Base-by-base conservation (phyloP, 2,113 vertebrate species). In the Epinephelus lanceolatus region DNA sequence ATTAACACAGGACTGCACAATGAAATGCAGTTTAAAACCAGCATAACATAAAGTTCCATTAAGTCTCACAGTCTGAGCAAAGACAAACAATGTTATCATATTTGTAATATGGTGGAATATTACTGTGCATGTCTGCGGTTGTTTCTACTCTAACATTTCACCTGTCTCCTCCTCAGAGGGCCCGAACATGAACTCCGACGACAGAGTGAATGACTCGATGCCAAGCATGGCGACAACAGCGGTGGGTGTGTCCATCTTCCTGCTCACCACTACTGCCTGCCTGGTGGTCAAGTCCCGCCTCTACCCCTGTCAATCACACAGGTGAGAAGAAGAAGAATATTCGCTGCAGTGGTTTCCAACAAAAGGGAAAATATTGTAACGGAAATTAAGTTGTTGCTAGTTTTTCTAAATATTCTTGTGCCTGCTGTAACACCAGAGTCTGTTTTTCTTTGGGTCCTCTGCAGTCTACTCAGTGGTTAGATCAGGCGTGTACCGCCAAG, bases 191-290 rank as follows among this genome's bases (percentile, higher is more conserved):
- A 91, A 90, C 80, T 42, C 83, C 0, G 88, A 91, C 2, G 79
- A 91, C 42, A 37, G 65, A 13, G 33, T 3, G 0, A 49, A 45
- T 1, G 70, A 90, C 60, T 86, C 93, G 8, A 81, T 95, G 82
- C 94, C 94, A 60, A 90, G 91, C 84, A 90, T 95, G 84, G 94
- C 94, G 47, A 95, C 94, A 0, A 96, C 94, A 0, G 94, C 94
- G 0, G 93, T 96, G 70, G 94, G 94, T 5, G 93, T 95, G 33
- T 95, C 94, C 21, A 95, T 96, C 86, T 95, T 96, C 62, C 91
- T 96, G 78, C 93, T 95, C 45, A 95, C 94, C 76, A 95, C 95
- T 76, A 95, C 94, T 0, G 94, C 94, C 82, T 96, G 96, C 72
- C 87, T 95, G 76, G 94, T 96, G 2, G 57, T 95, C 77, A 96